Evolutionary conservation across 2,113 vertebrate species (phyloP).

Genomic region (Zosterops japonicus): DNA sequence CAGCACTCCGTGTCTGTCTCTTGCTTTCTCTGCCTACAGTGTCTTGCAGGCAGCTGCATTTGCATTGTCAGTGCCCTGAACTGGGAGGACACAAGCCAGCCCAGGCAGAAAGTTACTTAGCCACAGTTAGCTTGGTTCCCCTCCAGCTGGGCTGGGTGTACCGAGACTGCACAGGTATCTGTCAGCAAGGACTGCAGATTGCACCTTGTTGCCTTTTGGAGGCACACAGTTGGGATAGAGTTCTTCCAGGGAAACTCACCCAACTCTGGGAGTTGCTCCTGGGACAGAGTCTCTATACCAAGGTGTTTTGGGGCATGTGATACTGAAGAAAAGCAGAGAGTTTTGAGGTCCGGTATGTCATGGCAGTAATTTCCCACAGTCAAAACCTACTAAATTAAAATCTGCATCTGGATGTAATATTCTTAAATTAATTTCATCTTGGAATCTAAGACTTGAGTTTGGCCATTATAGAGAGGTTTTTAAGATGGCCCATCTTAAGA

Average conservation of each 20-base stretch:
- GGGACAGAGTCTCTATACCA: background rate
- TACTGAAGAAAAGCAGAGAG: background rate
- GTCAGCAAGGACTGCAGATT: background rate
- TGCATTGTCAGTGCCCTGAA: background rate
- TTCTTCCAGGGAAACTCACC: background rate
- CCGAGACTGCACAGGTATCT: rapidly evolving
- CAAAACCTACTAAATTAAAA: background rate
- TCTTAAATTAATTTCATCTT: background rate
- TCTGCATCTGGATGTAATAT: background rate
- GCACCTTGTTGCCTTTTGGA: background rate
- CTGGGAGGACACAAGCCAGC: background rate
- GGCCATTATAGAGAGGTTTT: background rate
- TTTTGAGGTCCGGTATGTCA: background rate
- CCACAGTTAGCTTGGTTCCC: background rate
- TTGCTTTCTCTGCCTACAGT: background rate
- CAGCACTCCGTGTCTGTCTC: background rate
- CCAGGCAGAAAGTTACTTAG: background rate
- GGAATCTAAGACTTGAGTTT: background rate
- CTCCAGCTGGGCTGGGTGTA: background rate
- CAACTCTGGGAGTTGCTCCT: background rate
- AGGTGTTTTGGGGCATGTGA: background rate
- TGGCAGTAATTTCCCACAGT: background rate
- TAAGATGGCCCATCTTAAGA: background rate
- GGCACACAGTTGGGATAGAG: background rate
- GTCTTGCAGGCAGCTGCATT: background rate